Conservation (phyloP, 1,140 invertebrate species). For the Potamilus streckersoni region DNA sequence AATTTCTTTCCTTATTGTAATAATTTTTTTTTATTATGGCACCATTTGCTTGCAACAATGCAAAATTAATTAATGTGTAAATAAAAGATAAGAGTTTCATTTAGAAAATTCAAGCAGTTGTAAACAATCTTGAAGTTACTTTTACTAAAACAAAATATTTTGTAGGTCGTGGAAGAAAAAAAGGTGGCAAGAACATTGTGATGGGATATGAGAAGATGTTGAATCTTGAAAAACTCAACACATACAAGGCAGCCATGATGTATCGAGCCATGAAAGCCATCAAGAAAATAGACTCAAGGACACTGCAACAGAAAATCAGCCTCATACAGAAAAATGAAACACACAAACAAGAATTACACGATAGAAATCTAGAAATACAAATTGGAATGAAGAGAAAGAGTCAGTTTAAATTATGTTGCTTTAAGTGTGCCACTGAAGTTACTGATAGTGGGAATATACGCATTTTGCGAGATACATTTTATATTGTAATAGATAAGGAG, state of each 20-base stretch:
- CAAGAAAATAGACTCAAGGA: conserved; percentile 4
- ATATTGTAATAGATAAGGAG: conserved; percentile 15
- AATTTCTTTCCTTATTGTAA: too few species aligned
- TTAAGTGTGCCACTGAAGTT: conserved; percentile 4
- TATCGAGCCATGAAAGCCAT: conserved; percentile 8
- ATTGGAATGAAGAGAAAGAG: conserved; percentile 6
- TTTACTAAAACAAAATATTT: background rate
- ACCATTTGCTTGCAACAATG: too few species aligned
- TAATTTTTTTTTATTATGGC: too few species aligned
- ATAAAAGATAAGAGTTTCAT: too few species aligned
- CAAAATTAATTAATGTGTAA: too few species aligned
- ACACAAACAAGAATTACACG: conserved; percentile 10
- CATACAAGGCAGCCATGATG: conserved; percentile 29
- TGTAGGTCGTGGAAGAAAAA: conserved; percentile 16
- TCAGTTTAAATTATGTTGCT: conserved; percentile 14
- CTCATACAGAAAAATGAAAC: conserved; percentile 12
- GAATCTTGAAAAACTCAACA: conserved; percentile 16
- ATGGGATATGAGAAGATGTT: conserved; percentile 14
- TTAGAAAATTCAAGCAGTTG: too few species aligned
- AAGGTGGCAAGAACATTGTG: background rate
- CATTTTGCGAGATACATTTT: background rate
- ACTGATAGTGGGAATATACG: conserved; percentile 4
- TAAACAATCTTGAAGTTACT: too few species aligned
- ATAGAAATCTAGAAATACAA: conserved; percentile 1
- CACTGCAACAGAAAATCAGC: conserved; percentile 5